These are phyloP conservation scores for Novumbra hubbsi DNA, from an alignment of 2,797 vertebrate genomes.

Conservation along the genomic window DNA sequence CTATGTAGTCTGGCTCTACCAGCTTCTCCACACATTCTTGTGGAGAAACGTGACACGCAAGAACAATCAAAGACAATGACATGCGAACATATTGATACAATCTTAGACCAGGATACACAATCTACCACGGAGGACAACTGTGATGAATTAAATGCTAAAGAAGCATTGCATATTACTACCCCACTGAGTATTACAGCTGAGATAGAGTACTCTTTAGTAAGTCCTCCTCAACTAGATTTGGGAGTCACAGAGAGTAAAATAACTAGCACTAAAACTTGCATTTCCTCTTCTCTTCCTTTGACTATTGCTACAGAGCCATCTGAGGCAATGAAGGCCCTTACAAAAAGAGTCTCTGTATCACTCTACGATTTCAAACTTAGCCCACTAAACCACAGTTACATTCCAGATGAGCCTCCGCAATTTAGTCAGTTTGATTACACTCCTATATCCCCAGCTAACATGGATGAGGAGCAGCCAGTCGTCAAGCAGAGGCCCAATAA, in stretches of 20 bases:
- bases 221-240: conserved; percentile 56
- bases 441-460: conserved; percentile 63
- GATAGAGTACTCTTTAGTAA: conserved; percentile 59
- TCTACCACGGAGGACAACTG: conserved; percentile 41
- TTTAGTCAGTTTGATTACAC: conserved; percentile 68
- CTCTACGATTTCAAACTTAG: conserved; percentile 73
- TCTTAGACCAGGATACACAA: conserved; percentile 40
- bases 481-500: conserved; percentile 55
- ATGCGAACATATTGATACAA: conserved; percentile 34
- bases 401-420: conserved; percentile 63
- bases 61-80: conserved; percentile 33
- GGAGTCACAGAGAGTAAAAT: conserved; percentile 57
- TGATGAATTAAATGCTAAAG: conserved; percentile 39
- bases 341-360: conserved; percentile 44
- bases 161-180: conserved; percentile 37
- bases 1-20: conserved; percentile 50
- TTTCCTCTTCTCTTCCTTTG: conserved; percentile 44
- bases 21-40: conserved; percentile 38
- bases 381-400: conserved; percentile 68
- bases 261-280: conserved; percentile 48
- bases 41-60: conserved; percentile 40
- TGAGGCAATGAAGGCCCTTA: conserved; percentile 36
- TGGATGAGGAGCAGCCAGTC: conserved; percentile 55
- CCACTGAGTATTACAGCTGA: conserved; percentile 36
- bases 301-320: conserved; percentile 47